phyloP scores from a whole-genome alignment of 2,113 vertebrate genomes.

The Sclerurus mexicanus region DNA sequence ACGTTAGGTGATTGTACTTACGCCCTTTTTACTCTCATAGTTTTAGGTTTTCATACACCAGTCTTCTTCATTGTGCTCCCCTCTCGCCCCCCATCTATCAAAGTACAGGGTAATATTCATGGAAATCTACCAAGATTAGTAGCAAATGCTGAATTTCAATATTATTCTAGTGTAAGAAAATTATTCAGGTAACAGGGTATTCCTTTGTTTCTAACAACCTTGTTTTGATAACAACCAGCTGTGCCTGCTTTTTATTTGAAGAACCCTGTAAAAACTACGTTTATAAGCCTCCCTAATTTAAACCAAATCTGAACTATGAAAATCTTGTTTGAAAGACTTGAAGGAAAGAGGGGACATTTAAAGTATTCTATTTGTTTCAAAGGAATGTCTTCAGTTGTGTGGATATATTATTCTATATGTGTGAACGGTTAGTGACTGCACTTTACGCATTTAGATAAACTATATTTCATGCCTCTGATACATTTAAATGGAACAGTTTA shows the following conservation, averaged over 20 bases:
- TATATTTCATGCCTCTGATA: conserved; percentile 36
- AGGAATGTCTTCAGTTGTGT: conserved; percentile 37
- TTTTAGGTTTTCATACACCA: conserved; percentile 18
- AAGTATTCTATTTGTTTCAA: conserved; percentile 29
- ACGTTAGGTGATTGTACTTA: conserved; percentile 52
- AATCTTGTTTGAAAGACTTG: conserved; percentile 24
- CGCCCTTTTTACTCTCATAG: conserved; percentile 51
- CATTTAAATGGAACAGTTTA: neutral
- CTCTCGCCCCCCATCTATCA: neutral
- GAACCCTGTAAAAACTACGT: conserved; percentile 46
- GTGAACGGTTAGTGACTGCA: conserved; percentile 31
- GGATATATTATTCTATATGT: conserved; percentile 19
- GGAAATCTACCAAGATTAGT: conserved; percentile 16
- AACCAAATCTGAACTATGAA: conserved; percentile 47
- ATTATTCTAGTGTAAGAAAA: conserved; percentile 40
- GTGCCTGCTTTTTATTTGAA: conserved; percentile 76
- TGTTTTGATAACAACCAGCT: conserved; percentile 67
- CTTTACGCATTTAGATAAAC: conserved; percentile 50
- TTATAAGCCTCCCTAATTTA: conserved; percentile 40
- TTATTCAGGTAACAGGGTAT: conserved; percentile 75
- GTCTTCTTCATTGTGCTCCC: neutral
- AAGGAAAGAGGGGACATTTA: neutral
- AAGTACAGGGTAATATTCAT: conserved; percentile 68
- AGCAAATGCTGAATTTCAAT: conserved; percentile 53
- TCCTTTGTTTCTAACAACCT: conserved; percentile 58